Evolutionary conservation across 2,797 vertebrate species (phyloP), one percentile per base, ranked within the genome.

Genomic region (Amniataba percoides): DNA sequence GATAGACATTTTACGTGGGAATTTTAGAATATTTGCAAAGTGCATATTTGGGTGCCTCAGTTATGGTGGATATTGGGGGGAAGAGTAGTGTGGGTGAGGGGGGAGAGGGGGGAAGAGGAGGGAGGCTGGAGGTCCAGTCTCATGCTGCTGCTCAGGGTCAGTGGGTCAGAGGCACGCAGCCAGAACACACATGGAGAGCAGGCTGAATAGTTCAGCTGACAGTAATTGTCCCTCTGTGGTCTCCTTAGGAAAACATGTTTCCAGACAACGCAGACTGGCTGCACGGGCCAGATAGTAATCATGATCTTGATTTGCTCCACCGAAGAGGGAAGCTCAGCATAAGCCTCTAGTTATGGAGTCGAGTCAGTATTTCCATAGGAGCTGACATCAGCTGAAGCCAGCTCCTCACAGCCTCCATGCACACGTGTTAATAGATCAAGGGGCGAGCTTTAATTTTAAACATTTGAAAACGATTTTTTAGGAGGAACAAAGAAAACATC

Each of bases 131-230:
- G 81, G 90, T 92, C 89, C 74, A 66, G 68, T 81, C 87, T 84
- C 91, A 87, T 84, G 85, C 88, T 88, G 89, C 88, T 88, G 86
- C 90, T 84, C 76, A 64, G 85, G 92, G 92, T 94, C 90, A 92
- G 84, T 90, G 82, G 91, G 92, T 93, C 89, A 91, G 82, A 81
- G 92, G 88, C 91, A 88, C 69, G 52, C 78, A 87, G 90, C 91
- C 93, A 93, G 92, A 92, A 90, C 92, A 94, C 93, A 93, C 90
- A 93, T 82, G 89, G 88, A 88, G 89, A 89, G 90, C 87, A 88
- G 85, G 77, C 89, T 87, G 91, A 93, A 91, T 84, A 92, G 86
- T 88, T 92, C 85, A 91, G 89, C 86, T 91, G 91, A 93, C 88
- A 91, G 87, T 91, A 93, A 93, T 92, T 89, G 88, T 91, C 93